phyloP scores from a whole-genome alignment of 2,797 vertebrate species.

The Allobates femoralis region DNA sequence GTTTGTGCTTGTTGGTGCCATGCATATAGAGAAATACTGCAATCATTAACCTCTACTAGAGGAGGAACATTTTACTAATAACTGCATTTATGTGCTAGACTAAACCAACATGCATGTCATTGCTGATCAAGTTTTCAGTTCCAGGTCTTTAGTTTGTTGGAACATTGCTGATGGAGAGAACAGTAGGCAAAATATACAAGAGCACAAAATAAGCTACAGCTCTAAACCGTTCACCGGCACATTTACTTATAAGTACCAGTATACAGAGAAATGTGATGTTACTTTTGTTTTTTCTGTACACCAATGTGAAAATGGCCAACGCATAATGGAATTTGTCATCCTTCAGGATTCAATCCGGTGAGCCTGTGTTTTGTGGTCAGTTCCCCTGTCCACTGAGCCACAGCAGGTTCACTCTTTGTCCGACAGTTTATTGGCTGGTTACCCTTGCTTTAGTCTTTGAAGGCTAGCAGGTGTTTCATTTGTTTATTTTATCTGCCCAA shows the following conservation, averaged over 20 bases:
- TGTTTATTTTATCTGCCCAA: too few relatives aligned
- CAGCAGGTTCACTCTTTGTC: too few relatives aligned
- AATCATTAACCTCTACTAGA: neutral
- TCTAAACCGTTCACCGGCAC: too few relatives aligned
- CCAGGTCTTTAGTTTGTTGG: neutral
- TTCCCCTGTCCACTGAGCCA: too few relatives aligned
- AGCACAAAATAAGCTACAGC: too few relatives aligned
- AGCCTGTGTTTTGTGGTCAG: too few relatives aligned
- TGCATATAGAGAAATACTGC: neutral
- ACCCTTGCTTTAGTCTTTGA: too few relatives aligned
- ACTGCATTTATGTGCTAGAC: neutral
- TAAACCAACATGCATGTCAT: neutral
- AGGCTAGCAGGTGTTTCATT: too few relatives aligned
- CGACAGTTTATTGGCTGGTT: too few relatives aligned
- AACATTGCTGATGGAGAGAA: neutral
- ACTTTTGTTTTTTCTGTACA: neutral
- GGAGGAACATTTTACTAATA: neutral
- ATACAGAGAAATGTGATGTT: neutral
- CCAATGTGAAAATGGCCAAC: neutral
- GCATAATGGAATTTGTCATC: neutral
- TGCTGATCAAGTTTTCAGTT: neutral
- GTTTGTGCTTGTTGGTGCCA: constrained; percentile 10
- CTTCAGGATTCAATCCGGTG: too few relatives aligned
- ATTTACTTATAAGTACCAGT: neutral
- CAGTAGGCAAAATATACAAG: neutral